Evolutionary conservation across 1,140 invertebrate genomes (phyloP).

Genomic region (Dinothrombium tinctorium): DNA sequence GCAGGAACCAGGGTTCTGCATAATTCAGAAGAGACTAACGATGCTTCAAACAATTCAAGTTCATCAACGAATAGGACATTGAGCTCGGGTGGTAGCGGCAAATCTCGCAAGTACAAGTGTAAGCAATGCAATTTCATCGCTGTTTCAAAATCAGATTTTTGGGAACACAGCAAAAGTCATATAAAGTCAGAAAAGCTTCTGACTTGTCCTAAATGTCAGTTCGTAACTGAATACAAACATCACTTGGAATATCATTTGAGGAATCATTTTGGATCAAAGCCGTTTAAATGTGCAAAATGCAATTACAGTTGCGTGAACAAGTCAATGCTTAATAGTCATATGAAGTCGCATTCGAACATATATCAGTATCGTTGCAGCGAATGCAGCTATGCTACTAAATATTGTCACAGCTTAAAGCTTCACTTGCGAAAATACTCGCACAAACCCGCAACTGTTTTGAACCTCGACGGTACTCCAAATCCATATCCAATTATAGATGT

Average conservation of each 20-base stretch:
- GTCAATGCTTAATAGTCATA: constrained; percentile 95
- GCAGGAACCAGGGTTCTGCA: no score
- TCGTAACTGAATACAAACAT: constrained; percentile 97
- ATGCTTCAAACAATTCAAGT: no score
- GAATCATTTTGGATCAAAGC: constrained; percentile 86
- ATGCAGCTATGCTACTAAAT: constrained; percentile 94
- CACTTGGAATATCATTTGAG: constrained; percentile 90
- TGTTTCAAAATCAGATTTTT: constrained; percentile 70
- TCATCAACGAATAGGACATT: no score
- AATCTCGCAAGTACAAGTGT: constrained; percentile 41
- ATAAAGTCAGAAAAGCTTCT: constrained; percentile 80
- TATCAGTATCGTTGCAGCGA: constrained; percentile 87
- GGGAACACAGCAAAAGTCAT: constrained; percentile 61
- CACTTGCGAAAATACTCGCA: constrained; percentile 81
- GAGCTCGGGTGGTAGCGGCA: neutral
- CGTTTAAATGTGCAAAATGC: constrained; percentile 82
- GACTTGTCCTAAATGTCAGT: constrained; percentile 71
- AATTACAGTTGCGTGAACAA: constrained; percentile 90
- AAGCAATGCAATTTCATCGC: constrained; percentile 69
- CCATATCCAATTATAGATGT: constrained; percentile 57
- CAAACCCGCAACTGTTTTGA: constrained; percentile 55
- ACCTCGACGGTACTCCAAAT: constrained; percentile 63
- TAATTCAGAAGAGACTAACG: no score
- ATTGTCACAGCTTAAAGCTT: constrained; percentile 87
- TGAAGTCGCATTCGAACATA: constrained; percentile 89